These are phyloP conservation scores for Speoplatyrhinus poulsoni DNA, from an alignment of 2,113 vertebrate species.

Conservation along the genomic window DNA sequence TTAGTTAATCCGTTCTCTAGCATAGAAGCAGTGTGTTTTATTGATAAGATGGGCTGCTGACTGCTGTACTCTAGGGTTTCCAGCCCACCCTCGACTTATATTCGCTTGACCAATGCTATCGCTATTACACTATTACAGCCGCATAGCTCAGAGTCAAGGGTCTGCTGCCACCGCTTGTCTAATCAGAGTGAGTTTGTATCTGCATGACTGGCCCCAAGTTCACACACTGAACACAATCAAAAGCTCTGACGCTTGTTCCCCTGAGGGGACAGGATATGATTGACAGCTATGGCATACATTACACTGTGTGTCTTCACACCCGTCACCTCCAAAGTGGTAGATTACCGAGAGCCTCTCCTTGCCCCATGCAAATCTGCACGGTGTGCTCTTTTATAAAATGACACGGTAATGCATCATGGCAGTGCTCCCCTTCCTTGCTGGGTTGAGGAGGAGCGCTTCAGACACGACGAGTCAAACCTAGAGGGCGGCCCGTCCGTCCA, in stretches of 20 bases:
- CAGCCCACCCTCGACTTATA: constrained; percentile 11
- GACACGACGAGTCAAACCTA: constrained; percentile 37
- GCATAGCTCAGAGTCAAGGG: constrained; percentile 32
- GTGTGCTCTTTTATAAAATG: constrained; percentile 29
- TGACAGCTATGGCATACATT: constrained; percentile 45
- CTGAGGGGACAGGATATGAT: constrained; percentile 30
- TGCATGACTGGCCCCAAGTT: constrained; percentile 40
- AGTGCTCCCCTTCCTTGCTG: constrained; percentile 42
- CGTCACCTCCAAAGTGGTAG: constrained; percentile 33
- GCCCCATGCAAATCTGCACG: constrained; percentile 21
- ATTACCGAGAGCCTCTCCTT: constrained; percentile 27
- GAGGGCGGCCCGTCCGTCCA: constrained; percentile 4
- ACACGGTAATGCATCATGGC: constrained; percentile 54
- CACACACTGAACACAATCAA: constrained; percentile 16
- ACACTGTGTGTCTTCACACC: constrained; percentile 46
- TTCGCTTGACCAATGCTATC: constrained; percentile 32
- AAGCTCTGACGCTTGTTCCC: constrained; percentile 2
- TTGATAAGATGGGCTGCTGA: neutral
- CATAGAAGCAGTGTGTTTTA: constrained; percentile 11
- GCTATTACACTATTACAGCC: constrained; percentile 28
- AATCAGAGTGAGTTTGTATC: constrained; percentile 52
- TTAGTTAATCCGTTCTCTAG: constrained; percentile 12
- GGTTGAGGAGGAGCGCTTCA: constrained; percentile 28
- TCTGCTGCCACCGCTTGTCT: constrained; percentile 33
- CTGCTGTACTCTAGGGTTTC: constrained; percentile 12